Percentiles rank a stretch among this genome's conserved stretches.
phyloP scores from a whole-genome alignment of 2,113 vertebrate genomes.

The Ophiodon elongatus region DNA sequence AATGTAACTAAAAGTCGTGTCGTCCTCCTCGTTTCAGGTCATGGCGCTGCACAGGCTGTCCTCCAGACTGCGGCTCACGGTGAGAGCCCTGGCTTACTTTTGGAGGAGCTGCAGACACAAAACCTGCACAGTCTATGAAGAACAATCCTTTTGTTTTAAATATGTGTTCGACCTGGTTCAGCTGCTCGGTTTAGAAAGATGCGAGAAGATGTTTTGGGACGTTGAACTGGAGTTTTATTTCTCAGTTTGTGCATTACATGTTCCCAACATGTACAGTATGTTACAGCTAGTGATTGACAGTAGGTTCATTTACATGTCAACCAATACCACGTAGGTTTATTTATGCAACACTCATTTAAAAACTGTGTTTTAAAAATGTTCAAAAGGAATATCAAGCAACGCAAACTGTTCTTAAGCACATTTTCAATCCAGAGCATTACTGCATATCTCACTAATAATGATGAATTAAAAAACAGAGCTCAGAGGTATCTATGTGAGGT shows the following conservation, averaged over 20 bases:
- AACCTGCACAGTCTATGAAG: not conserved
- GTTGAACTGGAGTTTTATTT: not conserved
- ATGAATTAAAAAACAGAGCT: not conserved
- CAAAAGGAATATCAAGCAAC: not conserved
- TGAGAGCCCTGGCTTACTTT: constrained; percentile 47
- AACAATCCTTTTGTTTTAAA: not conserved
- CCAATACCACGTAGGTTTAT: not conserved
- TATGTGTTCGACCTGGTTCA: not conserved
- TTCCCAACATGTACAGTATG: not conserved
- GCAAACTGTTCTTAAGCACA: not conserved
- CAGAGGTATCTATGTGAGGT: not conserved
- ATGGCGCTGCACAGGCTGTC: constrained; percentile 82
- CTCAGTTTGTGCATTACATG: not conserved
- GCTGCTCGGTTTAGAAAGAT: not conserved
- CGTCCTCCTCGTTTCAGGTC: constrained; percentile 60
- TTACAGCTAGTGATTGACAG: not conserved
- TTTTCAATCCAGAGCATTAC: not conserved
- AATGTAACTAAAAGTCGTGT: not conserved
- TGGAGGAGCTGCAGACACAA: not conserved
- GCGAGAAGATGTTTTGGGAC: not conserved
- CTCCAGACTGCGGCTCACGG: constrained; percentile 74
- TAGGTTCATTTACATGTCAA: not conserved
- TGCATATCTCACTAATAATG: not conserved
- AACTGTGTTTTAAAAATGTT: not conserved
- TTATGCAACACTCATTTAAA: not conserved